Evolutionary conservation across 2,888 invertebrate genomes (phyloP), one percentile per base, ranked within the genome.

Genomic region (Drosophila nigricruria): DNA sequence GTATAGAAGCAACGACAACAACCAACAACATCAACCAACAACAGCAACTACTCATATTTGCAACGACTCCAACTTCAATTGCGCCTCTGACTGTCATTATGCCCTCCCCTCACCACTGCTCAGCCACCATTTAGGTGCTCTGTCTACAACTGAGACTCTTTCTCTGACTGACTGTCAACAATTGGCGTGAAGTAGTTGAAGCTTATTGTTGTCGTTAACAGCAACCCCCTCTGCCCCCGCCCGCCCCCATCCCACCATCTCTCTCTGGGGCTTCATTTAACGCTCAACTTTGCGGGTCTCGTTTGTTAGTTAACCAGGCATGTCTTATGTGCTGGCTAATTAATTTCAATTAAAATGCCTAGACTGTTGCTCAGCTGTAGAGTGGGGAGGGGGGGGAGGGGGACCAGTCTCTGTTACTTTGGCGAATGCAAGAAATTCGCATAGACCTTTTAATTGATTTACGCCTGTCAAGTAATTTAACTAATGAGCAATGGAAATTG

Each of bases 301-400:
- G 77, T 77, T 76, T 72, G 77, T 50, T 58, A 77, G 77, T 63
- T 75, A 75, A 75, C 78, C 78, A 78, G 68, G 71, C 78, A 78
- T 81, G 78, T 80, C 81, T 81, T 72, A 80, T 81, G 76, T 76
- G 81, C 73, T 71, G 81, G 70, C 79, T 87, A 85, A 85, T 85
- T 87, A 85, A 87, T 84, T 87, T 85, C 88, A 87, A 85, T 87
- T 85, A 85, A 84, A 87, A 87, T 87, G 85, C 84, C 81, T 84
- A 84, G 85, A 80, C 84, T 66, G 52, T 77, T 81, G 61, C 83
- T 65, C 79, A 76, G 67, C 27, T 27, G 20, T 12, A 5, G n/a
- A 5, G 20, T 20, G 32, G 43, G 32, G 0, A 2, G 5, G 14
- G 3, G 38, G 8, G 42, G 14, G 12, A 20, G 20, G 14, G 6